Base-by-base conservation (phyloP, 2,797 vertebrate species). In the Hemibagrus guttatus region DNA sequence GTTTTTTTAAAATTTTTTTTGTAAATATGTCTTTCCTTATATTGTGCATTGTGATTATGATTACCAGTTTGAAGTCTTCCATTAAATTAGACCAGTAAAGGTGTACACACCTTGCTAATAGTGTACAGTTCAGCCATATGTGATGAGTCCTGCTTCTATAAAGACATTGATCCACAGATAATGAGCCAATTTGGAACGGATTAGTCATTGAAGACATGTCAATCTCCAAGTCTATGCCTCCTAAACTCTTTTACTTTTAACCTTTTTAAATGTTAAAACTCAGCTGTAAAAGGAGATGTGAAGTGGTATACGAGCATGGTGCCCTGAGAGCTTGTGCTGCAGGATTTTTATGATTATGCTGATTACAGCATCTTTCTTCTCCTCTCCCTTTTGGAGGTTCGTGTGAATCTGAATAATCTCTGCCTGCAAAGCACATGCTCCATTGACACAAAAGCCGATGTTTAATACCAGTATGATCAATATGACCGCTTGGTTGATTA, bases 351-450 rank as follows among this genome's bases (percentile, higher is more conserved):
- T 89, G 89, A 92, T 92, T 94, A 93, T 94, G 92, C 94, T 94
- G 95, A 94, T 95, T 94, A 94, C 95, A 93, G 93, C 94, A 93
- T 95, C 95, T 95, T 28, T 28, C 9, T 69, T 42, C 93, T 91
- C 91, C 92, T 94, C 94, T 93, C 87, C 79, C 90, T 89, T 68
- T 92, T 89, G 93, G 90, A 86, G 89, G 88, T 91, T 93, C 92
- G 89, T 92, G 90, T 88, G 92, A 90, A 93, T 94, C 93, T 91
- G 94, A 94, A 95, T 95, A 95, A 94, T 93, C 92, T 91, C 92
- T 90, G 12, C 26, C 76, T 61, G 56, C 91, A 93, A 91, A 92
- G 88, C 88, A 75, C 49, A 87, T 86, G 85, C 87, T 56, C 80
- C 80, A 94, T 92, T 86, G 91, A 93, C 92, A 91, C 89, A 93